These are phyloP conservation scores for Poeciliopsis gracilis DNA, from an alignment of 2,797 vertebrate species.

Conservation along the genomic window DNA sequence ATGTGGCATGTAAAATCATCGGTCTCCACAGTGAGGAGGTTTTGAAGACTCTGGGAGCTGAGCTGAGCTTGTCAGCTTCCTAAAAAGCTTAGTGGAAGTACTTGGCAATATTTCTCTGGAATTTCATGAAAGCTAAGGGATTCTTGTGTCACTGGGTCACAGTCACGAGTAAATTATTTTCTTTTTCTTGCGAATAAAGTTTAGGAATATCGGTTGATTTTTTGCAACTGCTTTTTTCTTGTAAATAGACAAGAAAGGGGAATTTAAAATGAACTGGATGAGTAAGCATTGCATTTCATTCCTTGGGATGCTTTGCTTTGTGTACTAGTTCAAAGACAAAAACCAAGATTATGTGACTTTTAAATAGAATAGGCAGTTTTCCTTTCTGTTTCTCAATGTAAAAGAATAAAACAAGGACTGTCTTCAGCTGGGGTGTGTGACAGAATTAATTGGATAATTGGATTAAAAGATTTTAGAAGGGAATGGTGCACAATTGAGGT, in stretches of 20 bases:
- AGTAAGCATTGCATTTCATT: background rate
- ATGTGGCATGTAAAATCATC: slow-evolving; percentile 19
- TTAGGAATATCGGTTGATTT: slow-evolving; percentile 36
- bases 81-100: slow-evolving; percentile 22
- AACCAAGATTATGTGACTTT: background rate
- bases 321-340: background rate
- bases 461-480: slow-evolving; percentile 19
- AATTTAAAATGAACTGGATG: background rate
- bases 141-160: background rate
- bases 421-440: background rate
- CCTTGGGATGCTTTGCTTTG: background rate
- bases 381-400: background rate
- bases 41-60: slow-evolving; percentile 20
- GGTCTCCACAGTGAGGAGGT: slow-evolving; percentile 1
- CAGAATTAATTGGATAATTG: slow-evolving; percentile 27
- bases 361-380: background rate
- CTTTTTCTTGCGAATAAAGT: slow-evolving; percentile 35
- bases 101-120: background rate
- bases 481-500: background rate
- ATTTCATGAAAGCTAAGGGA: slow-evolving; percentile 4
- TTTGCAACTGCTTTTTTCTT: slow-evolving; percentile 20
- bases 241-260: background rate
- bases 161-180: slow-evolving; percentile 16
- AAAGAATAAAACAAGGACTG: background rate
- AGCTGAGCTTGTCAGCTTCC: slow-evolving; percentile 20